A percentile compares a stretch with the other conserved stretches of the same genome.
phyloP scores from a whole-genome alignment of 2,113 vertebrate genomes.

The Antennarius striatus region DNA sequence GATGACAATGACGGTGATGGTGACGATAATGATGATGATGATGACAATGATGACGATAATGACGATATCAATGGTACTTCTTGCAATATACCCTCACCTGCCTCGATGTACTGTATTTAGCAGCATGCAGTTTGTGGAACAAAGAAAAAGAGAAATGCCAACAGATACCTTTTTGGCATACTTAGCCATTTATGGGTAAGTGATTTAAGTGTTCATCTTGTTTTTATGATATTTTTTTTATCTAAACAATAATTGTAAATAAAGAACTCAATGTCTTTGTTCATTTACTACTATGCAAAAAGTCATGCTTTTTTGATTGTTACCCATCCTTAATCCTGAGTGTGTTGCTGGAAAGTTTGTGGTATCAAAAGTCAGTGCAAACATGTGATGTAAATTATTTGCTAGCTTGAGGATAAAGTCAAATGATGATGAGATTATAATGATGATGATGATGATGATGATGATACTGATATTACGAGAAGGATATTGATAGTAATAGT shows the following conservation, averaged over 20 bases:
- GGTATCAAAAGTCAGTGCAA: constrained; percentile 85
- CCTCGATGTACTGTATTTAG: constrained; percentile 95
- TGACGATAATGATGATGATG: constrained; percentile 18
- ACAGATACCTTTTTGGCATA: constrained; percentile 88
- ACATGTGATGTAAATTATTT: constrained; percentile 90
- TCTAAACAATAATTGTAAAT: constrained; percentile 99
- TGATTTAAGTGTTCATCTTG: constrained; percentile 95
- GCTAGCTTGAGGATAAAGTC: constrained; percentile 82
- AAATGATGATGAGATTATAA: constrained; percentile 62
- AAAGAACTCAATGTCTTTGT: constrained; percentile 99
- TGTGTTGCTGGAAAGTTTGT: constrained; percentile 95
- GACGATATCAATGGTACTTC: constrained; percentile 75
- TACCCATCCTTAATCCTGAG: constrained; percentile 85
- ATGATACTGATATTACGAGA: constrained; percentile 57
- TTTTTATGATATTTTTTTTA: constrained; percentile 99
- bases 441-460: constrained; percentile 40
- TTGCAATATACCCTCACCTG: constrained; percentile 92
- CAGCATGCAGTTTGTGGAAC: constrained; percentile 97
- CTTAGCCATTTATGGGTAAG: constrained; percentile 94
- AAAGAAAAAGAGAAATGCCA: constrained; percentile 85
- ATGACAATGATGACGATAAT: constrained; percentile 48
- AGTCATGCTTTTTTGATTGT: constrained; percentile 96
- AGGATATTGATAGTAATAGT: constrained; percentile 18
- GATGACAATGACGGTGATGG: background rate
- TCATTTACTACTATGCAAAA: constrained; percentile 99